Evolutionary conservation across 1,140 invertebrate genomes (phyloP).

Genomic region (Chlorops oryzae): DNA sequence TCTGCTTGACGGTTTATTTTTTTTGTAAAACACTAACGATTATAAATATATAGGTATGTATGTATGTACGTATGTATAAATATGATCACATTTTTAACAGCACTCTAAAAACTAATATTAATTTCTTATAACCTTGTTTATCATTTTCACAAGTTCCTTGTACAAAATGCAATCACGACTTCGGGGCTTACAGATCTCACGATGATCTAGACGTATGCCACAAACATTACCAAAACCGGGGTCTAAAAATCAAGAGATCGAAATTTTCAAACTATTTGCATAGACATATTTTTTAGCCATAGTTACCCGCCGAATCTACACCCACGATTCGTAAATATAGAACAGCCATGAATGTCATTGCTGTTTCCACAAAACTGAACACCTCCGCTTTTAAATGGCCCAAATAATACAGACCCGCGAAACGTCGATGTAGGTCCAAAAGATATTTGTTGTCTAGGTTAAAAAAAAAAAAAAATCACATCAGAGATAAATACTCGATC

Average conservation of each 20-base stretch:
- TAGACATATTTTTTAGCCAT: conserved; percentile 12
- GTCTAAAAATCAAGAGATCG: conserved; percentile 48
- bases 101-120: no score
- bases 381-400: conserved; percentile 52
- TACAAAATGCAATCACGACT: conserved; percentile 61
- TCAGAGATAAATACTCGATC: not conserved
- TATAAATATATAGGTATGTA: not conserved
- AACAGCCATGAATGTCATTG: conserved; percentile 61
- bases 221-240: conserved; percentile 59
- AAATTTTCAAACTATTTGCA: not conserved
- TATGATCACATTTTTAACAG: no score
- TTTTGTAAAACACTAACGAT: no score
- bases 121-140: conserved; percentile 49
- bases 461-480: conserved; percentile 18
- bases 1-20: no score
- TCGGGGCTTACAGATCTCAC: conserved; percentile 66
- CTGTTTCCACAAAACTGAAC: conserved; percentile 62
- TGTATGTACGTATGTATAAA: not conserved
- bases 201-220: conserved; percentile 61
- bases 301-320: conserved; percentile 59
- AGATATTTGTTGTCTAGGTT: conserved; percentile 60
- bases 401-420: conserved; percentile 50
- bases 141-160: conserved; percentile 55
- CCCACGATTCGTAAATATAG: conserved; percentile 63
- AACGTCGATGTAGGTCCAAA: conserved; percentile 54